Evolutionary conservation across 2,113 vertebrate genomes (phyloP).

Genomic region (Mustela nigripes): DNA sequence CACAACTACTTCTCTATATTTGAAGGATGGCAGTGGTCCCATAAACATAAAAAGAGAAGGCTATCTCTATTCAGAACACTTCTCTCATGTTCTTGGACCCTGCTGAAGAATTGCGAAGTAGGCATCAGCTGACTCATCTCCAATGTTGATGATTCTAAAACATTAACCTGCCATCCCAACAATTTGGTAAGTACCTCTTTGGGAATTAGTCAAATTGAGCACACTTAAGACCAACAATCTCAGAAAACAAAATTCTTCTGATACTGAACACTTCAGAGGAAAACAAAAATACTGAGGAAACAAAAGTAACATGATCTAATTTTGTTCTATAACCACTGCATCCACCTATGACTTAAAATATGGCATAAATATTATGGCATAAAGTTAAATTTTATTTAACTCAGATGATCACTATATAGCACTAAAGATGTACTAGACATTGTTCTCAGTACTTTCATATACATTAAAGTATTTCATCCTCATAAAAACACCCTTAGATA

Average conservation of each 20-base stretch:
- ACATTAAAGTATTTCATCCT: neutral
- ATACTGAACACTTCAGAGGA: constrained; percentile 7
- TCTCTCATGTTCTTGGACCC: neutral
- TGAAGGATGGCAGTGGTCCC: neutral
- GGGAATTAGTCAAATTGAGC: neutral
- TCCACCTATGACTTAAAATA: constrained; percentile 11
- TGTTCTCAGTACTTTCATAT: constrained; percentile 24
- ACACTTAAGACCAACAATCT: neutral
- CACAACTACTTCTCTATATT: constrained; percentile 44
- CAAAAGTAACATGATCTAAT: neutral
- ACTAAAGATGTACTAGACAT: neutral
- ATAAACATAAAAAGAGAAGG: neutral
- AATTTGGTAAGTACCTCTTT: neutral
- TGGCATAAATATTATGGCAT: neutral
- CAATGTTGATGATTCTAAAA: neutral
- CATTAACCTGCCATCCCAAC: neutral
- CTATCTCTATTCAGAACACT: neutral
- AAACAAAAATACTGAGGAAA: constrained; percentile 40
- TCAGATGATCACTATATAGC: neutral
- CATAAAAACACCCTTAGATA: neutral
- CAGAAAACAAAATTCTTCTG: neutral
- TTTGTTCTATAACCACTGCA: constrained; percentile 9
- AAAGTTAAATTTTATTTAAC: neutral
- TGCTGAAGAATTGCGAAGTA: neutral
- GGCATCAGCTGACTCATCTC: neutral